Evolutionary conservation across 2,888 invertebrate species (phyloP).

Genomic region (Torymus auratus): DNA sequence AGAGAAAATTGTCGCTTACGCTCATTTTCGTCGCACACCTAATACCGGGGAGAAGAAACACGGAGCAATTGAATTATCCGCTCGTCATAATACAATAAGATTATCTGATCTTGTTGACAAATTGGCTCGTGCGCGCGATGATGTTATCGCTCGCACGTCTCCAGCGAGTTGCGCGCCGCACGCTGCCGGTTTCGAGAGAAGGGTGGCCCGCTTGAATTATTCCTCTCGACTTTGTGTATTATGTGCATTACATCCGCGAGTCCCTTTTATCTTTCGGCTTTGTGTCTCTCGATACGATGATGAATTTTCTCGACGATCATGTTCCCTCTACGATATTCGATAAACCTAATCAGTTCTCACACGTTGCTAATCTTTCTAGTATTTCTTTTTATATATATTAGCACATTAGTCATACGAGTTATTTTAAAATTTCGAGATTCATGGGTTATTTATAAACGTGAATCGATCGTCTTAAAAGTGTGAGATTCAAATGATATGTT

Average conservation of each 20-base stretch:
- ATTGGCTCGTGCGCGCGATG: conserved; percentile 65
- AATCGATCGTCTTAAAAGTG: too few relatives aligned
- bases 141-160: conserved; percentile 52
- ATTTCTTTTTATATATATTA: not conserved
- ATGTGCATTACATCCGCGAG: conserved; percentile 25
- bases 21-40: not conserved
- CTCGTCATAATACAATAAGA: conserved; percentile 50
- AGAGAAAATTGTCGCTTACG: not conserved
- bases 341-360: conserved; percentile 23
- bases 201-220: conserved; percentile 53
- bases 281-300: too few relatives aligned
- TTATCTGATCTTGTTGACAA: conserved; percentile 71
- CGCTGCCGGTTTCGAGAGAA: conserved; percentile 44
- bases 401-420: too few relatives aligned
- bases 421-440: too few relatives aligned
- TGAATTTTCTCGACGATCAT: too few relatives aligned
- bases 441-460: too few relatives aligned
- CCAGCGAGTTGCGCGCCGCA: not conserved
- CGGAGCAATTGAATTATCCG: conserved; percentile 56
- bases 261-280: conserved; percentile 45
- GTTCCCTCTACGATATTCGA: not conserved
- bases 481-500: too few relatives aligned
- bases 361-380: conserved; percentile 11
- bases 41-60: not conserved
- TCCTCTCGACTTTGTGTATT: conserved; percentile 20